A percentile compares a stretch with the other conserved stretches of the same genome.
These are phyloP conservation scores for Rhinoptilus africanus DNA, from an alignment of 2,113 vertebrate species.

Conservation along the genomic window DNA sequence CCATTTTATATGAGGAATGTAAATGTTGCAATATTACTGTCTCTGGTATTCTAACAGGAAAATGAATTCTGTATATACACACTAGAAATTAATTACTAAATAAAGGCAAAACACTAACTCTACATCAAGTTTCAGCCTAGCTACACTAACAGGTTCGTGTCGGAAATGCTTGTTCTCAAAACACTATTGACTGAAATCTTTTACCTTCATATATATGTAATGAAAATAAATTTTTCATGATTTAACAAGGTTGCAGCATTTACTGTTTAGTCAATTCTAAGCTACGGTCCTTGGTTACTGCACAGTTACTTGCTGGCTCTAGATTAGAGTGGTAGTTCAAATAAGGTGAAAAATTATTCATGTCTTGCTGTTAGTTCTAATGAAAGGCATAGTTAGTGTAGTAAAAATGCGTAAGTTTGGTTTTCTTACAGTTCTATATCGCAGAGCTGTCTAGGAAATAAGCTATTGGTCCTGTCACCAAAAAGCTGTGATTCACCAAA, in stretches of 20 bases:
- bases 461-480: not conserved
- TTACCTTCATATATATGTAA: constrained; percentile 72
- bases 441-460: not conserved
- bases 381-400: not conserved
- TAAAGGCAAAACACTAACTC: constrained; percentile 73
- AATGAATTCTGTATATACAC: constrained; percentile 70
- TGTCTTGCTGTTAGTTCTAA: not conserved
- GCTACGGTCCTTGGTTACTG: not conserved
- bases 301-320: not conserved
- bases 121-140: constrained; percentile 67
- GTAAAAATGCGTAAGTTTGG: accelerated
- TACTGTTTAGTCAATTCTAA: constrained; percentile 34
- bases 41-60: constrained; percentile 63
- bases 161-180: constrained; percentile 68
- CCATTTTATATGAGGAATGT: constrained; percentile 75
- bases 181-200: constrained; percentile 72
- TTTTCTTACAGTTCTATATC: not conserved
- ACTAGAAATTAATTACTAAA: constrained; percentile 54
- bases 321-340: not conserved
- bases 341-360: not conserved
- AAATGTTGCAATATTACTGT: constrained; percentile 70
- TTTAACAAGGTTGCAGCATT: constrained; percentile 63
- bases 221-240: constrained; percentile 75
- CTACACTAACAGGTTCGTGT: constrained; percentile 66
- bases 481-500: not conserved